Conservation (phyloP, 2,113 vertebrate genomes). For the Bolborhynchus lineola region DNA sequence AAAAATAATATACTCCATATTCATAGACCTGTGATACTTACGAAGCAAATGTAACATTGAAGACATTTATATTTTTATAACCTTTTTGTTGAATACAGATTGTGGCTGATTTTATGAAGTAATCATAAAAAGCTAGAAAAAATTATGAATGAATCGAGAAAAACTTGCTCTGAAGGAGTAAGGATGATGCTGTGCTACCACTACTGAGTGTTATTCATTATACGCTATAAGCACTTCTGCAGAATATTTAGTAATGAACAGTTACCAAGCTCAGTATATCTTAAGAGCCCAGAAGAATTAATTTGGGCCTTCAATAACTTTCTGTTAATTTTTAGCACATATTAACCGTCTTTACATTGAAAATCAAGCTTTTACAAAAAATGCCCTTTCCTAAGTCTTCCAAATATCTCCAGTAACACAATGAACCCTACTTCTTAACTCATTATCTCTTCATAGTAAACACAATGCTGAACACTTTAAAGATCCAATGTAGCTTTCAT, state of each 20-base stretch:
- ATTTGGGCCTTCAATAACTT: slow-evolving; percentile 9
- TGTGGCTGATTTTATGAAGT: slow-evolving; percentile 26
- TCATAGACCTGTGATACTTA: background rate
- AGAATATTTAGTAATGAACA: slow-evolving; percentile 41
- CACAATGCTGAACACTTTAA: slow-evolving; percentile 1
- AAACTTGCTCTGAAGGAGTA: slow-evolving; percentile 12
- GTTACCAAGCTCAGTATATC: slow-evolving; percentile 4
- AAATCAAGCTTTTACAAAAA: background rate
- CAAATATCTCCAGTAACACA: background rate
- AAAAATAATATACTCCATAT: background rate
- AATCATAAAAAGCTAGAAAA: slow-evolving; percentile 23
- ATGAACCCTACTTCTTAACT: slow-evolving; percentile 11
- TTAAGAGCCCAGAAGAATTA: slow-evolving; percentile 24
- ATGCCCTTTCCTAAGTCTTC: background rate
- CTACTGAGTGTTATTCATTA: slow-evolving; percentile 42
- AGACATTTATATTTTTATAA: slow-evolving; percentile 26
- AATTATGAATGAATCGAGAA: slow-evolving; percentile 34
- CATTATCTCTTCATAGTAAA: background rate
- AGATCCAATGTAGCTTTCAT: slow-evolving; percentile 18
- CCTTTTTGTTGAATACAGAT: background rate
- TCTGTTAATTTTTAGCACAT: slow-evolving; percentile 22
- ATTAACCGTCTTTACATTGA: background rate
- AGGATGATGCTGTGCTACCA: slow-evolving; percentile 26
- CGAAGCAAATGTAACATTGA: slow-evolving; percentile 36
- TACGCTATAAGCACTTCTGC: slow-evolving; percentile 3